phyloP scores from a whole-genome alignment of 2,888 invertebrate species.

The Pherbina coryleti region DNA sequence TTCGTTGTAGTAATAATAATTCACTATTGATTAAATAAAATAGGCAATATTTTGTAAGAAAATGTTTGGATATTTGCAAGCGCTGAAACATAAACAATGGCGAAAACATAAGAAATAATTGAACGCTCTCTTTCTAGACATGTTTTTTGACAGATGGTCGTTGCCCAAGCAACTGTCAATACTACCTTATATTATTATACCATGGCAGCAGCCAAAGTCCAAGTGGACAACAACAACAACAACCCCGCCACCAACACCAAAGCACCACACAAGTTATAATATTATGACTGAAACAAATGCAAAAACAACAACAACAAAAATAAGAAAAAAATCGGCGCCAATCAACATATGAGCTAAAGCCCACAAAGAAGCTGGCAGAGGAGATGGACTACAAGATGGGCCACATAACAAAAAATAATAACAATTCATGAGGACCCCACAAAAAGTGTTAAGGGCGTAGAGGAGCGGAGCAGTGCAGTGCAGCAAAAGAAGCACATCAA shows the following conservation, averaged over 20 bases:
- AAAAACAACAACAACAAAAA: not conserved
- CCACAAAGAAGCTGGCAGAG: constrained; percentile 4
- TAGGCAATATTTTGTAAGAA: too few relatives aligned
- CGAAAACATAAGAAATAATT: too few relatives aligned
- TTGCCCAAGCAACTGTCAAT: too few relatives aligned
- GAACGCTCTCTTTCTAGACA: too few relatives aligned
- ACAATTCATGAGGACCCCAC: constrained; percentile 32
- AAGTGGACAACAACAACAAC: constrained; percentile 12
- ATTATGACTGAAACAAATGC: constrained; percentile 11
- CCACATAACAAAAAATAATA: not conserved
- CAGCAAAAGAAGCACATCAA: not conserved
- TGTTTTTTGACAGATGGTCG: too few relatives aligned
- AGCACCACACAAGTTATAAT: constrained; percentile 19
- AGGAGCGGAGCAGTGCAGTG: not conserved
- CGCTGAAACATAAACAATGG: too few relatives aligned
- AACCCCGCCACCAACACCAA: not conserved
- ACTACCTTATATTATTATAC: too few relatives aligned
- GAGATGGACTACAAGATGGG: not conserved
- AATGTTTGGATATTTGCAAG: too few relatives aligned
- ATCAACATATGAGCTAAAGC: constrained; percentile 9
- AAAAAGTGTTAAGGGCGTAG: constrained; percentile 28
- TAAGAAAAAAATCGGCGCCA: constrained; percentile 12
- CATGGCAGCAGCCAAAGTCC: constrained; percentile 22
- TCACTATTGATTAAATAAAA: too few relatives aligned
- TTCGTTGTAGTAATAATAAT: too few relatives aligned